A percentile compares a stretch with the other conserved stretches of the same genome.
Evolutionary conservation across 2,888 invertebrate species (phyloP).

Genomic region (Agapostemon virescens): DNA sequence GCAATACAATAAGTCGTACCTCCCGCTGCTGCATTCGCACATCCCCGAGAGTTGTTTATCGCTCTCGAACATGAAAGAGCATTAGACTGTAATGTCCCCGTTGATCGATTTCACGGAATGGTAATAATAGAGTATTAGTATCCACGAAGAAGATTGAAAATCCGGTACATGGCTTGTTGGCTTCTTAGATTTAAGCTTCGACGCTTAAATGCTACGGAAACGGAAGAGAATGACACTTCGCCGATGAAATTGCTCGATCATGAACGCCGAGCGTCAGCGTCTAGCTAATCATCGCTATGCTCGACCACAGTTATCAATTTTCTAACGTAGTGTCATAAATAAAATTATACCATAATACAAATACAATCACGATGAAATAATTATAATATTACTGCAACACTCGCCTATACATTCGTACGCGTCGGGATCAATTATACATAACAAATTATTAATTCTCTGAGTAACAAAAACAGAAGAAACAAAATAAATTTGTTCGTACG

Average conservation of each 20-base stretch:
- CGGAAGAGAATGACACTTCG: not conserved
- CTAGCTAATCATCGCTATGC: not conserved
- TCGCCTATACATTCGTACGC: too few relatives aligned
- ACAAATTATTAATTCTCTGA: not conserved
- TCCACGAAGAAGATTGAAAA: constrained; percentile 13
- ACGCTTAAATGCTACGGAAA: constrained; percentile 54
- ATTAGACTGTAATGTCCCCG: not conserved
- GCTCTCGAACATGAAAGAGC: not conserved
- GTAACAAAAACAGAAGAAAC: too few relatives aligned
- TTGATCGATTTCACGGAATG: constrained; percentile 13
- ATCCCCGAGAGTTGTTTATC: not conserved
- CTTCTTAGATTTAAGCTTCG: constrained; percentile 65
- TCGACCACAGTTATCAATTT: not conserved
- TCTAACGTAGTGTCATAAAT: not conserved
- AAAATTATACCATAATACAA: not conserved
- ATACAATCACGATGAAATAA: not conserved
- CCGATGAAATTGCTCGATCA: constrained; percentile 6
- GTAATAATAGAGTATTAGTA: not conserved
- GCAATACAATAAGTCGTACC: not conserved
- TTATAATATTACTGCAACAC: not conserved
- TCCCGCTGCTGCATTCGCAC: not conserved
- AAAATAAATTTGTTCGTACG: too few relatives aligned
- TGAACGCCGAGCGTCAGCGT: constrained; percentile 1
- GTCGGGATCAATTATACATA: too few relatives aligned
- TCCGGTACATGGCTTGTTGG: constrained; percentile 59